phyloP scores from a whole-genome alignment of 2,888 invertebrate genomes.

The Oithona nana region DNA sequence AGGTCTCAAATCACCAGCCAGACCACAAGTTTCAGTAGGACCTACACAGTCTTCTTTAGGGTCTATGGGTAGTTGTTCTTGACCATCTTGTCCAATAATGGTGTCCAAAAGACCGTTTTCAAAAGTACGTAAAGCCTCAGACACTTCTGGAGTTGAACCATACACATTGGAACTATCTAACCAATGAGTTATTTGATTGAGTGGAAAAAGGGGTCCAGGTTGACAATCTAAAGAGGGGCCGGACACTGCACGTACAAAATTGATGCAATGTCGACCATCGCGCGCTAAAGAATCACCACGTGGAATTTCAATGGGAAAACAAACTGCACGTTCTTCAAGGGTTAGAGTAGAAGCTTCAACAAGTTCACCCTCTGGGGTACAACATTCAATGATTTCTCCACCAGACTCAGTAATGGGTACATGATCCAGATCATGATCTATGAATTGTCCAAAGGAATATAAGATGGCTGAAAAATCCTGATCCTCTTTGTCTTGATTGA shows the following conservation, averaged over 20 bases:
- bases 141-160: not conserved
- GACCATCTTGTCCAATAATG: not conserved
- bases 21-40: not conserved
- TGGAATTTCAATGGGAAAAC: not conserved
- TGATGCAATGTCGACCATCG: not conserved
- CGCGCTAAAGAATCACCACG: not conserved
- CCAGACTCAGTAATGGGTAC: conserved; percentile 18
- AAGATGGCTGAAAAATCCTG: conserved; percentile 18
- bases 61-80: not conserved
- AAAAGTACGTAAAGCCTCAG: not conserved
- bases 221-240: not conserved
- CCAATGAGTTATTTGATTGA: not conserved
- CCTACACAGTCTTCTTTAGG: not conserved
- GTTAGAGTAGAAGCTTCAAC: not conserved
- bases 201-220: not conserved
- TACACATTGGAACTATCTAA: not conserved
- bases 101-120: not conserved
- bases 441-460: conserved; percentile 21
- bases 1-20: conserved; percentile 12
- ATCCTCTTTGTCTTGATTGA: not conserved
- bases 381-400: not conserved
- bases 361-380: not conserved
- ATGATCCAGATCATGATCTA: conserved; percentile 21
- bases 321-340: not conserved
- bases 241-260: not conserved